phyloP scores from a whole-genome alignment of 1,140 invertebrate genomes.

The Bombus turneri region DNA sequence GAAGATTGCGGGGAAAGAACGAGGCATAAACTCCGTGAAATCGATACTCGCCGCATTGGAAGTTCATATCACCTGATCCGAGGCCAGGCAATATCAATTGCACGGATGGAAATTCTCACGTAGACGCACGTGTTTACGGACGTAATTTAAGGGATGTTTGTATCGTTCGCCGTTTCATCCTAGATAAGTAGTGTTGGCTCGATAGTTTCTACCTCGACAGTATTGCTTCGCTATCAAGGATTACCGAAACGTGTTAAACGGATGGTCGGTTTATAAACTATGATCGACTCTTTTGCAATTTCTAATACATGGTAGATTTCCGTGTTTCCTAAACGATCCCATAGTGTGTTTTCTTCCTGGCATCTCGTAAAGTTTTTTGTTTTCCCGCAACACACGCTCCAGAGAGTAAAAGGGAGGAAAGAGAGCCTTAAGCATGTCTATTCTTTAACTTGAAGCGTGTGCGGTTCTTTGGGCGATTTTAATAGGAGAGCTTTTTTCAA shows the following conservation, averaged over 20 bases:
- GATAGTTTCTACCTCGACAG: neutral
- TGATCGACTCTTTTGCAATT: neutral
- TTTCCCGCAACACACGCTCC: neutral
- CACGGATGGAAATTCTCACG: neutral
- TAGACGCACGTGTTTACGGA: conserved; percentile 7
- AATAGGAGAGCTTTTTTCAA: neutral
- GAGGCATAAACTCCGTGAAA: neutral
- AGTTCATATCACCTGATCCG: neutral
- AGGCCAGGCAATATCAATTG: neutral
- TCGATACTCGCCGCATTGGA: neutral
- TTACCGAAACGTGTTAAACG: conserved; percentile 9
- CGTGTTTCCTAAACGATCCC: too few species aligned
- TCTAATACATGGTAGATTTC: neutral
- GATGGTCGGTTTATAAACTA: neutral
- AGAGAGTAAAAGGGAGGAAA: neutral
- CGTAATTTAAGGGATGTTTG: conserved; percentile 23
- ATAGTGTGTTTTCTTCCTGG: too few species aligned
- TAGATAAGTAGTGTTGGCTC: neutral
- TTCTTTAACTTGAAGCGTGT: neutral
- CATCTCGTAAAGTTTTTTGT: too few species aligned
- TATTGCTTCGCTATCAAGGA: conserved; percentile 7
- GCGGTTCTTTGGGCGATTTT: neutral
- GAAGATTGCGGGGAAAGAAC: neutral
- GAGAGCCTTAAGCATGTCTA: too few species aligned
- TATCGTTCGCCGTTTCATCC: neutral